Evolutionary conservation across 1,140 invertebrate species (phyloP).

Genomic region (Megalonaias nervosa): DNA sequence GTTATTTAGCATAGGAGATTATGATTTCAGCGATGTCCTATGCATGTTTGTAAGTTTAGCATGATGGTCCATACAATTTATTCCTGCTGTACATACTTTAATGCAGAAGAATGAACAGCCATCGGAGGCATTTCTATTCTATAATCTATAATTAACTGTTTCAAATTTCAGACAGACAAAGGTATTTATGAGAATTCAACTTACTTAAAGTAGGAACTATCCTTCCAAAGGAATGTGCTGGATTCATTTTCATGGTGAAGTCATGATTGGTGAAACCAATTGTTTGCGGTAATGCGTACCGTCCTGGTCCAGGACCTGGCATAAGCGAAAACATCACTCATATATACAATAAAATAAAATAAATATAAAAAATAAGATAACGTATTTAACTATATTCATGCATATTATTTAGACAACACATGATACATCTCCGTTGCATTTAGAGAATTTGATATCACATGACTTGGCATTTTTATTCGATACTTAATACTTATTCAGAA

Average conservation of each 20-base stretch:
- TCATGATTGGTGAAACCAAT: slow-evolving; percentile 50
- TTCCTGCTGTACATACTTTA: too few relatives aligned
- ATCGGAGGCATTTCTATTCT: too few relatives aligned
- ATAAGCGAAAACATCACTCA: slow-evolving; percentile 5
- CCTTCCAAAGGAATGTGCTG: slow-evolving; percentile 55
- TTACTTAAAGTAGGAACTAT: too few relatives aligned
- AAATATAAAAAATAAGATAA: not conserved
- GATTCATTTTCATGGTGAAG: slow-evolving; percentile 49
- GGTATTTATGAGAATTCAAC: too few relatives aligned
- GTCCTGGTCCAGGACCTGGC: slow-evolving; percentile 56
- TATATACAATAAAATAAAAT: not conserved
- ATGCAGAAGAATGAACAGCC: too few relatives aligned
- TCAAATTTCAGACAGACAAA: too few relatives aligned
- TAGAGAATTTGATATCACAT: not conserved
- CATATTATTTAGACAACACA: not conserved
- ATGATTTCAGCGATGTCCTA: too few relatives aligned
- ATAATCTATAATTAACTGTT: too few relatives aligned
- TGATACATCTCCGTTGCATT: not conserved
- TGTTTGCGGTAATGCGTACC: slow-evolving; percentile 50
- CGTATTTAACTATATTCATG: not conserved
- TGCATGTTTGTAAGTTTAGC: too few relatives aligned
- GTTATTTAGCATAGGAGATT: too few relatives aligned
- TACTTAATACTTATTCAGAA: not conserved
- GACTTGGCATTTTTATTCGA: not conserved
- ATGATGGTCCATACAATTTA: too few relatives aligned